Evolutionary conservation across 2,888 invertebrate species (phyloP).

Genomic region (Iselma pallidipennis): DNA sequence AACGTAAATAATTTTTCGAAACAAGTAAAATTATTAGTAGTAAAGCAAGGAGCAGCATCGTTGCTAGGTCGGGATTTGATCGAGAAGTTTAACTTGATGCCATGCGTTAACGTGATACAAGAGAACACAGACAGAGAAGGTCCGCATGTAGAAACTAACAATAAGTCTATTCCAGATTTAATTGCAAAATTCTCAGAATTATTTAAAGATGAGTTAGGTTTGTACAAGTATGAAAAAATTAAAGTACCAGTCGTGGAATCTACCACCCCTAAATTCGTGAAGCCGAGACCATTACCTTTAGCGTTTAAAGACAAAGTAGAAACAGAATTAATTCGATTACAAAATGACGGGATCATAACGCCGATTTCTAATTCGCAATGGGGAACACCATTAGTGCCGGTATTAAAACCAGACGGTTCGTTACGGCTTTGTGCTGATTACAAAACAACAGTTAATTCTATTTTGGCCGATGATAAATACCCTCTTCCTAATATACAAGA

Average conservation of each 20-base stretch:
- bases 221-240: conserved; percentile 3
- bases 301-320: conserved; percentile 35
- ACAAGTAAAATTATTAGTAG: background rate
- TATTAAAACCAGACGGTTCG: conserved; percentile 27
- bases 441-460: conserved; percentile 14
- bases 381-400: conserved; percentile 31
- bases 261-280: conserved; percentile 22
- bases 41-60: background rate
- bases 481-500: conserved; percentile 23
- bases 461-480: conserved; percentile 12
- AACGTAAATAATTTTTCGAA: background rate
- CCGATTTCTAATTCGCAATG: conserved; percentile 28
- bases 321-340: conserved; percentile 23
- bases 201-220: conserved; percentile 9
- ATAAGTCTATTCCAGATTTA: too few relatives aligned
- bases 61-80: background rate
- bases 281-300: conserved; percentile 36
- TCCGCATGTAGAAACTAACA: background rate
- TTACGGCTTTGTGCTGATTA: conserved; percentile 34
- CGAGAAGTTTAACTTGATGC: background rate
- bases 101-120: background rate
- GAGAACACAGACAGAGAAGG: background rate
- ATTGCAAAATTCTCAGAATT: conserved; percentile 1
- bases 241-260: background rate
- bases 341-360: conserved; percentile 35